These are phyloP conservation scores for Nyctibius grandis DNA, from an alignment of 2,797 vertebrate species.

Conservation along the genomic window DNA sequence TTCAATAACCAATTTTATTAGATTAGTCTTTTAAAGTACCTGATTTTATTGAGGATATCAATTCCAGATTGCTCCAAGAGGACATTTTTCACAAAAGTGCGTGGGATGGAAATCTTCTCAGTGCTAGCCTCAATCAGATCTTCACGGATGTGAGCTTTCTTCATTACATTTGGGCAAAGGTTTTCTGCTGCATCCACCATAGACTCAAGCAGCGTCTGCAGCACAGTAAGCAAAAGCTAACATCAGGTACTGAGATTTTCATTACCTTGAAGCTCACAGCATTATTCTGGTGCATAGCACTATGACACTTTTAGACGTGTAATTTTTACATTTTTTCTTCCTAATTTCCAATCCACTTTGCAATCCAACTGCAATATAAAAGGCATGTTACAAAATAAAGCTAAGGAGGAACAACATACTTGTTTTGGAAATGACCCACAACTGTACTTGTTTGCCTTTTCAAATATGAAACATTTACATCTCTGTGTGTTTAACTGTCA, in stretches of 20 bases:
- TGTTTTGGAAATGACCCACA: not conserved
- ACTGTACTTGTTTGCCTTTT: not conserved
- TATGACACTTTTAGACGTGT: not conserved
- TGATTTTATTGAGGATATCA: slow-evolving; percentile 98
- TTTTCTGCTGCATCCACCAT: slow-evolving; percentile 92
- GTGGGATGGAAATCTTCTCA: slow-evolving; percentile 90
- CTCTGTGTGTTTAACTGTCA: not conserved
- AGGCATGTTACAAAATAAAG: not conserved
- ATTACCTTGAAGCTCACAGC: not conserved
- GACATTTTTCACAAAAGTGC: slow-evolving; percentile 91
- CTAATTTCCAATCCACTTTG: not conserved
- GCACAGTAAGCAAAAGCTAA: not conserved
- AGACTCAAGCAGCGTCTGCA: slow-evolving; percentile 86
- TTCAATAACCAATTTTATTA: not conserved
- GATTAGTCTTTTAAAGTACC: slow-evolving; percentile 69
- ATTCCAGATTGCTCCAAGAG: slow-evolving; percentile 94
- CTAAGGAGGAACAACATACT: not conserved
- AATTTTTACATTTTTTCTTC: not conserved
- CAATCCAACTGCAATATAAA: not conserved
- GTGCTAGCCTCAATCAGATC: slow-evolving; percentile 89
- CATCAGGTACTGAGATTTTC: not conserved
- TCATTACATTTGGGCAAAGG: slow-evolving; percentile 94
- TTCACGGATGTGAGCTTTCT: slow-evolving; percentile 84
- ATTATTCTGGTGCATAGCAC: not conserved
- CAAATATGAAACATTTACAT: not conserved